Conservation (phyloP, 2,113 vertebrate genomes). For the Archocentrus centrarchus region DNA sequence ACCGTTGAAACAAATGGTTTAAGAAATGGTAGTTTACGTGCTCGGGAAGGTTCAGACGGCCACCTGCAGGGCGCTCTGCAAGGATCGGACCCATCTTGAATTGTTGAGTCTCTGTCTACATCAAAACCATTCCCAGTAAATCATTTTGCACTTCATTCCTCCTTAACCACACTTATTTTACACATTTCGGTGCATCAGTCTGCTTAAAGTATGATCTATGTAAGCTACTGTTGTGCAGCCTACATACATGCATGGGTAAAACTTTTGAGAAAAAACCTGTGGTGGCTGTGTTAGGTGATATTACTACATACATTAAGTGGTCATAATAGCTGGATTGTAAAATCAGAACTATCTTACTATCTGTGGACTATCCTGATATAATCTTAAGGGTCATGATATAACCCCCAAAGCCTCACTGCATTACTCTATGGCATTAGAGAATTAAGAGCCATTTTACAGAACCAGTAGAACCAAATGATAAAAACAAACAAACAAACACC, state of each 20-base stretch:
- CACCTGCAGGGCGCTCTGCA: conserved; percentile 24
- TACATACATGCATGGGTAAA: background rate
- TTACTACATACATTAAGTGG: background rate
- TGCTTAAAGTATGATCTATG: background rate
- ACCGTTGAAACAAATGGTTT: conserved; percentile 9
- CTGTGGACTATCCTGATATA: background rate
- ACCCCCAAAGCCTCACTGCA: conserved; percentile 4
- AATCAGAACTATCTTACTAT: background rate
- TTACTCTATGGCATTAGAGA: conserved; percentile 10
- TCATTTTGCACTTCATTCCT: background rate
- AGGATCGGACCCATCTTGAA: conserved; percentile 9
- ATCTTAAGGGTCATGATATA: conserved; percentile 28
- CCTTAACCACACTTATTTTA: background rate
- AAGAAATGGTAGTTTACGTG: conserved; percentile 15
- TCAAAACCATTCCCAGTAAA: conserved; percentile 7
- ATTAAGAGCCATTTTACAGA: background rate
- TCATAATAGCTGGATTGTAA: background rate
- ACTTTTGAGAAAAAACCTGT: background rate
- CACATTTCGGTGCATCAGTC: background rate
- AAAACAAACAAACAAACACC: background rate
- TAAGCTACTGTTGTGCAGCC: background rate
- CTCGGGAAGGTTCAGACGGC: conserved; percentile 1
- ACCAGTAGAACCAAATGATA: background rate
- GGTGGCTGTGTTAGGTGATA: background rate
- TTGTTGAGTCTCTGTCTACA: conserved; percentile 8